These are phyloP conservation scores for Cyanocitta stelleri DNA, from an alignment of 2,113 vertebrate species.

Conservation along the genomic window DNA sequence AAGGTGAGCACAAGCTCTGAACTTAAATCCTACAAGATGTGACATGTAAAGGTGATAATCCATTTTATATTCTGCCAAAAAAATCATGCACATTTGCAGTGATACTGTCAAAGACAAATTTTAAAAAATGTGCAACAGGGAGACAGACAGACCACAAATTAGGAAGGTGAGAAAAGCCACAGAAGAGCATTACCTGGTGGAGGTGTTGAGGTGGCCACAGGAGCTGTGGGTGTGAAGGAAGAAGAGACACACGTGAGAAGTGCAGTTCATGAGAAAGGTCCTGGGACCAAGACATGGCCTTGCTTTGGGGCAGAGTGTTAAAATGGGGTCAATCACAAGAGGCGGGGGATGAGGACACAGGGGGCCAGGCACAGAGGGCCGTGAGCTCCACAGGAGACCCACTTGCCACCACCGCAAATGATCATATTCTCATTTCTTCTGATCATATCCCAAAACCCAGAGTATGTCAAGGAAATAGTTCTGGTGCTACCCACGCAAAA, in stretches of 20 bases:
- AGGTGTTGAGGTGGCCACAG: background rate
- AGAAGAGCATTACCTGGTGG: background rate
- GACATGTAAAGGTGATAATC: background rate
- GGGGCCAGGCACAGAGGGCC: accelerated
- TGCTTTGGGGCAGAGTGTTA: accelerated
- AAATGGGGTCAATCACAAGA: accelerated
- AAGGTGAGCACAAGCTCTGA: background rate
- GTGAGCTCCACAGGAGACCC: accelerated
- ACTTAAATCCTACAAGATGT: background rate
- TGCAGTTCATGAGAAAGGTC: background rate
- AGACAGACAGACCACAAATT: background rate
- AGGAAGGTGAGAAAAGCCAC: background rate
- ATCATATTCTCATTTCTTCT: too few relatives aligned
- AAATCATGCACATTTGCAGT: background rate
- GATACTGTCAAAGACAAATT: background rate
- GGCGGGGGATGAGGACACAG: accelerated
- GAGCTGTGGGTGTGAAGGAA: background rate
- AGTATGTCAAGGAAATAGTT: accelerated
- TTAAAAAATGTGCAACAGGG: accelerated
- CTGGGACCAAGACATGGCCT: accelerated
- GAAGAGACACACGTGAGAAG: background rate
- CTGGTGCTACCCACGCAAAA: accelerated
- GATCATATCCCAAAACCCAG: background rate
- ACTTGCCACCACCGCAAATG: accelerated
- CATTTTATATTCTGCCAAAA: background rate